A percentile compares a stretch with the other conserved stretches of the same genome.
These are phyloP conservation scores for Seriola aureovittata DNA, from an alignment of 2,113 vertebrate species.

Conservation along the genomic window DNA sequence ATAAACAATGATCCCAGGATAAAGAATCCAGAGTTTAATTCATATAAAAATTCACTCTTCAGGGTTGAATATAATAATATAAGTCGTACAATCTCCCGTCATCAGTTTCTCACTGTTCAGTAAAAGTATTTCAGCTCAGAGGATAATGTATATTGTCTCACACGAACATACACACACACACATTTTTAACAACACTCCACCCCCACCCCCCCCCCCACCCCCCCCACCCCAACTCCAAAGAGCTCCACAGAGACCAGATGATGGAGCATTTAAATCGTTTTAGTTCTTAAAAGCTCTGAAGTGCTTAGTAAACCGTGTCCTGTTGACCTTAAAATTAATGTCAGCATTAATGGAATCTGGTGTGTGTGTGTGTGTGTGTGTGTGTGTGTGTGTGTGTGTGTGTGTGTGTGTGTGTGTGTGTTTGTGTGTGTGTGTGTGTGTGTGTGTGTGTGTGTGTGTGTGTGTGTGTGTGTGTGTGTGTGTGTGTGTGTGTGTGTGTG, in stretches of 20 bases:
- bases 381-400: conserved; percentile 32
- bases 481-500: background rate
- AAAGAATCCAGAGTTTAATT: too few relatives aligned
- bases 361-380: conserved; percentile 34
- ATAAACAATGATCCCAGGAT: too few relatives aligned
- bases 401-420: conserved; percentile 4
- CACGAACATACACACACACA: background rate
- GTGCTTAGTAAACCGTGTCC: conserved; percentile 33
- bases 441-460: conserved; percentile 37
- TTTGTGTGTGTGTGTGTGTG: too few relatives aligned
- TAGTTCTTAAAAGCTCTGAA: conserved; percentile 38
- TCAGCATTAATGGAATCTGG: conserved; percentile 27
- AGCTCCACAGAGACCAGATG: conserved; percentile 11
- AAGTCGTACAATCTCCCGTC: too few relatives aligned
- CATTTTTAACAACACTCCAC: background rate
- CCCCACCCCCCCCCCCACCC: background rate
- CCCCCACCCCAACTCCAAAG: background rate
- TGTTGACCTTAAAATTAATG: conserved; percentile 43
- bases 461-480: conserved; percentile 4
- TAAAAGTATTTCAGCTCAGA: background rate
- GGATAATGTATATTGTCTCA: background rate
- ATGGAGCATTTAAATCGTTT: conserved; percentile 39
- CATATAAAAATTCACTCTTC: too few relatives aligned
- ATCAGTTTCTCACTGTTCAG: too few relatives aligned
- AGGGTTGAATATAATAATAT: too few relatives aligned